Evolutionary conservation across 2,888 invertebrate genomes (phyloP).

Genomic region (Hypselothyrea guttata): DNA sequence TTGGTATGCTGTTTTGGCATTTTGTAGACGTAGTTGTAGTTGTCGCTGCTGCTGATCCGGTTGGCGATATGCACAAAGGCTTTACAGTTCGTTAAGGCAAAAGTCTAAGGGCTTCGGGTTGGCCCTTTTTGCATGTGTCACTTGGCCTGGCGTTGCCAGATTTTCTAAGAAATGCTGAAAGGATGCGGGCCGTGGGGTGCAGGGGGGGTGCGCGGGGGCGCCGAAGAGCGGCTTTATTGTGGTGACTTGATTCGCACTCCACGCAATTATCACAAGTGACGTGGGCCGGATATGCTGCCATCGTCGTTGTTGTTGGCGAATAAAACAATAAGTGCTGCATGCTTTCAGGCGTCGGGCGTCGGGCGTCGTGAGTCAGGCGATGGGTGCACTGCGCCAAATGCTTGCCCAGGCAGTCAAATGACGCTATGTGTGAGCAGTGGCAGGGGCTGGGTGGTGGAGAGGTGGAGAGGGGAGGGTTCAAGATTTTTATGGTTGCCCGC

Average conservation of each 20-base stretch:
- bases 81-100: conserved; percentile 50
- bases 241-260: conserved; percentile 39
- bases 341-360: conserved; percentile 71
- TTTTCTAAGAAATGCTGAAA: conserved; percentile 59
- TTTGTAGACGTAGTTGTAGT: conserved; percentile 30
- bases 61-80: conserved; percentile 76
- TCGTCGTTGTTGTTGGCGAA: conserved; percentile 55
- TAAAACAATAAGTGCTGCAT: conserved; percentile 76
- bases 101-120: conserved; percentile 39
- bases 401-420: conserved; percentile 58
- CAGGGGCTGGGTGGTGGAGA: not conserved
- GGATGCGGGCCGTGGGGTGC: too few species aligned
- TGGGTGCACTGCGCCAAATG: conserved; percentile 65
- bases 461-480: conserved; percentile 20
- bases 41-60: conserved; percentile 69
- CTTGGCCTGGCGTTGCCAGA: conserved; percentile 49
- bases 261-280: conserved; percentile 77
- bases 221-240: not conserved
- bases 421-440: conserved; percentile 18
- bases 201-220: conserved; percentile 2
- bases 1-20: conserved; percentile 1
- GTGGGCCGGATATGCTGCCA: conserved; percentile 75
- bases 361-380: too few species aligned
- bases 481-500: conserved; percentile 72
- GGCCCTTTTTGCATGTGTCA: conserved; percentile 51